Conservation (phyloP, 2,888 invertebrate species). For the Papilio gigon region DNA sequence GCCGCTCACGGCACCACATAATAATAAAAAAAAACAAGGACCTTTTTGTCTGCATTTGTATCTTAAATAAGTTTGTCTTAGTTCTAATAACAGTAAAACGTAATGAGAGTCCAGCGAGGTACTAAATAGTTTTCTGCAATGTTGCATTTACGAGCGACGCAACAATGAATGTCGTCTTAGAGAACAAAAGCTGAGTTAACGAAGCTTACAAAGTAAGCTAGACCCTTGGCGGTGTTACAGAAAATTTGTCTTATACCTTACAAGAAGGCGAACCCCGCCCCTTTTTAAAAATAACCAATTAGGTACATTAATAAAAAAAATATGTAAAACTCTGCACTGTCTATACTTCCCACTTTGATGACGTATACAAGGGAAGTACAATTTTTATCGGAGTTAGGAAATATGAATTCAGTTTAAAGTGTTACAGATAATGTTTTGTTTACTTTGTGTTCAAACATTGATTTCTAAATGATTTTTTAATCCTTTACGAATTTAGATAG, state of each 20-base stretch:
- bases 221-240: too few species aligned
- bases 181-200: neutral
- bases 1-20: neutral
- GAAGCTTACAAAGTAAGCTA: slow-evolving; percentile 19
- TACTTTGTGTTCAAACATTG: neutral
- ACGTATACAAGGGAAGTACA: too few species aligned
- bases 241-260: too few species aligned
- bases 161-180: slow-evolving; percentile 6
- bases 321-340: too few species aligned
- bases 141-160: slow-evolving; percentile 25
- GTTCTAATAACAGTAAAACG: neutral
- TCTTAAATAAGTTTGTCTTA: slow-evolving; percentile 2
- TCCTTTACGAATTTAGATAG: too few species aligned
- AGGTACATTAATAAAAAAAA: too few species aligned
- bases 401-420: neutral
- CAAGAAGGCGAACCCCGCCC: too few species aligned
- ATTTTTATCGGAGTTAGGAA: neutral
- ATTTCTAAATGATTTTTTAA: too few species aligned
- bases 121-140: slow-evolving; percentile 12
- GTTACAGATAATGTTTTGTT: neutral
- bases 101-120: slow-evolving; percentile 10
- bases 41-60: neutral
- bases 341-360: too few species aligned
- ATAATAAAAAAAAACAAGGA: neutral
- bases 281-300: too few species aligned